phyloP scores from a whole-genome alignment of 1,140 invertebrate genomes.

The Halesus radiatus region DNA sequence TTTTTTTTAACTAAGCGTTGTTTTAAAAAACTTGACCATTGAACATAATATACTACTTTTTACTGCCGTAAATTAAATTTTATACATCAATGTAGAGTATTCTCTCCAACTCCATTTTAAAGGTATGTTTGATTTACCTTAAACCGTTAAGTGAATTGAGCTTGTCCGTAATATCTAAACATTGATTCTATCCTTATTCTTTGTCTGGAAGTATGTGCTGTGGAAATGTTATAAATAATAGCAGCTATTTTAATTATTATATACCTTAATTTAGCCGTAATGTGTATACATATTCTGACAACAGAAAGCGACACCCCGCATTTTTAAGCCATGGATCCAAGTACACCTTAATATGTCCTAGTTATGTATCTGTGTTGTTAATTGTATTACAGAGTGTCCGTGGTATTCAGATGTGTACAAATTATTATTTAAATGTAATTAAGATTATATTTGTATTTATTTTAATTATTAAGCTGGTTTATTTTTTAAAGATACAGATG shows the following conservation, averaged over 20 bases:
- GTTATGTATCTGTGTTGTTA: neutral
- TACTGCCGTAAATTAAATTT: neutral
- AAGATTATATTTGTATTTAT: constrained; percentile 8
- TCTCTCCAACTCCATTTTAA: neutral
- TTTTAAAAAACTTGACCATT: neutral
- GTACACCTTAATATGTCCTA: neutral
- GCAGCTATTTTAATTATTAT: neutral
- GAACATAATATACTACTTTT: neutral
- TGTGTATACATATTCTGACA: constrained; percentile 5
- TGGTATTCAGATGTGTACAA: constrained; percentile 36
- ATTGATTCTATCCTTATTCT: too few species aligned
- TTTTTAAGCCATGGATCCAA: constrained; percentile 4
- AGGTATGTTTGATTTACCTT: constrained; percentile 1
- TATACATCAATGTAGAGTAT: too few species aligned
- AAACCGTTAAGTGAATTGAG: neutral
- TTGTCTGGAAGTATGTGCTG: too few species aligned
- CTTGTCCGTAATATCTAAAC: too few species aligned
- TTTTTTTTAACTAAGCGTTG: neutral
- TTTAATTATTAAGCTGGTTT: neutral
- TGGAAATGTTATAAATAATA: neutral
- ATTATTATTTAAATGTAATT: constrained; percentile 19
- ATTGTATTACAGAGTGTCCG: neutral
- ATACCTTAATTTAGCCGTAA: neutral
- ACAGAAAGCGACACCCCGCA: neutral
- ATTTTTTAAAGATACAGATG: neutral